These are phyloP conservation scores for Seira musarum DNA, from an alignment of 2,888 invertebrate species.

Conservation along the genomic window DNA sequence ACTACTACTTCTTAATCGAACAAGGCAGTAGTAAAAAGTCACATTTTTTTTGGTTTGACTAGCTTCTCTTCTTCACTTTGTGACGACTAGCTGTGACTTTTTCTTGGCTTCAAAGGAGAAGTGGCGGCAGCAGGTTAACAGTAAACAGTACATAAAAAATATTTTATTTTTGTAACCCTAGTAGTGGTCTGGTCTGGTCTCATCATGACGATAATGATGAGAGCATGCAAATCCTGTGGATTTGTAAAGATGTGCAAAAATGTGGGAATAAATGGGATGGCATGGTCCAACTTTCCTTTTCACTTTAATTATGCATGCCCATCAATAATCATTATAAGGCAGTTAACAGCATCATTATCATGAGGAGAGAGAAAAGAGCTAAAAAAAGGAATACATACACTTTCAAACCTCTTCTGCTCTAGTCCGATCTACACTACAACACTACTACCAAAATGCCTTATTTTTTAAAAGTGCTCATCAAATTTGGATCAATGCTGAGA, in stretches of 20 bases:
- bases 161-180: background rate
- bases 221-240: background rate
- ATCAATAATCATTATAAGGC: constrained; percentile 56
- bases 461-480: constrained; percentile 23
- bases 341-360: constrained; percentile 31
- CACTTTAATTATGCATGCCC: constrained; percentile 57
- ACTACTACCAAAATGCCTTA: background rate
- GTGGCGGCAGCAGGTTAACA: constrained; percentile 3
- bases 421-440: no score
- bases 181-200: no score
- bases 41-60: constrained; percentile 2
- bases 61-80: background rate
- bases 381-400: background rate
- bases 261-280: background rate
- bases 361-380: background rate
- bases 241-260: background rate
- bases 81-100: background rate
- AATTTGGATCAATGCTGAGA: constrained; percentile 46
- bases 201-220: background rate
- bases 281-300: constrained; percentile 52
- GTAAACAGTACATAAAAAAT: background rate
- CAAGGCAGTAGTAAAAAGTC: constrained; percentile 14
- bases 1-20: constrained; percentile 8
- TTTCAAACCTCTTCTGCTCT: no score
- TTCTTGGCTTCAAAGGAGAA: background rate